Conservation (phyloP, 2,888 invertebrate species). For the Noctua pronuba region DNA sequence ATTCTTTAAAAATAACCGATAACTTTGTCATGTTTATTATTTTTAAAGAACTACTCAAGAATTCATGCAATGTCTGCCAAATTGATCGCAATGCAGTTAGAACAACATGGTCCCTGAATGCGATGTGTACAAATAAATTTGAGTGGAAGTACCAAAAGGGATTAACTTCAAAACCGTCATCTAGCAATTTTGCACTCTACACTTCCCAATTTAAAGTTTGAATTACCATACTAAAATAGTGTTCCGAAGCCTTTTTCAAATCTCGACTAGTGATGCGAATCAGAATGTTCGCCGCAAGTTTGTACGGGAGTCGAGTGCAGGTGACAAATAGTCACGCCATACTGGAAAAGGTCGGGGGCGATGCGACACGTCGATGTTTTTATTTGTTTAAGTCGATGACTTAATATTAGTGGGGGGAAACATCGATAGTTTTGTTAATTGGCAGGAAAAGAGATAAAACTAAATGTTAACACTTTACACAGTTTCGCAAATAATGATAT, state of each 20-base stretch:
- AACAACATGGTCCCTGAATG: slow-evolving; percentile 84
- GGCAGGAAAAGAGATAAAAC: neutral
- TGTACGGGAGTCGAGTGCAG: slow-evolving; percentile 89
- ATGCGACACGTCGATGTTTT: slow-evolving; percentile 87
- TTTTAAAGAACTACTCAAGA: slow-evolving; percentile 75
- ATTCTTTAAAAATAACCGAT: slow-evolving; percentile 61
- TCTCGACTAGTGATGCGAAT: slow-evolving; percentile 82
- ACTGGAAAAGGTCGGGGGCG: slow-evolving; percentile 85
- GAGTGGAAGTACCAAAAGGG: slow-evolving; percentile 50
- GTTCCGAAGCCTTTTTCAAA: slow-evolving; percentile 68
- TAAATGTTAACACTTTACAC: too few relatives aligned
- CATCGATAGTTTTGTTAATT: slow-evolving; percentile 71
- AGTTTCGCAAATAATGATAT: neutral
- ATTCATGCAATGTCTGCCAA: slow-evolving; percentile 84
- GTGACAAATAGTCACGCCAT: slow-evolving; percentile 90
- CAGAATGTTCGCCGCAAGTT: slow-evolving; percentile 85
- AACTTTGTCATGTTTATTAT: slow-evolving; percentile 66
- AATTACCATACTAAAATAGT: slow-evolving; percentile 46
- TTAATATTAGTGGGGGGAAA: slow-evolving; percentile 85
- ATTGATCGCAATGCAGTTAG: slow-evolving; percentile 86
- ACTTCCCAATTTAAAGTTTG: slow-evolving; percentile 42
- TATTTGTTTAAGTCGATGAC: slow-evolving; percentile 86
- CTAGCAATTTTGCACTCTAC: slow-evolving; percentile 63
- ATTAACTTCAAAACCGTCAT: slow-evolving; percentile 48
- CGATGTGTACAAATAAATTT: slow-evolving; percentile 85